A percentile compares a stretch with the other conserved stretches of the same genome.
Evolutionary conservation across 2,797 vertebrate genomes (phyloP).

Genomic region (Danionella dracula): DNA sequence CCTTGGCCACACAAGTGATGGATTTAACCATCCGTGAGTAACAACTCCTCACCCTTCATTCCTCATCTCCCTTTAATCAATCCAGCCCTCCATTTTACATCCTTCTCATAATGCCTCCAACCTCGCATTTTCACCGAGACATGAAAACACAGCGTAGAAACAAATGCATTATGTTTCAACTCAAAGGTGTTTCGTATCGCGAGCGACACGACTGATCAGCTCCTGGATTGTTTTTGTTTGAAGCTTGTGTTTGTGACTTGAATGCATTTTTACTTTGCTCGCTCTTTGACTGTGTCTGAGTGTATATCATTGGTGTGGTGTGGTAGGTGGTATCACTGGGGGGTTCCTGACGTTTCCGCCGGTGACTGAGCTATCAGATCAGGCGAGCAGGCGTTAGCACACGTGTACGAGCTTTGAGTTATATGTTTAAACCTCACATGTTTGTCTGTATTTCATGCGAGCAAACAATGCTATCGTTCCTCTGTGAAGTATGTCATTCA

Average conservation of each 20-base stretch:
- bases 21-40: constrained; percentile 99
- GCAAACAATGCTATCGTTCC: constrained; percentile 64
- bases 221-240: constrained; percentile 82
- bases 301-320: constrained; percentile 83
- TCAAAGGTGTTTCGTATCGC: constrained; percentile 67
- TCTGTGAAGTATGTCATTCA: constrained; percentile 65
- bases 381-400: constrained; percentile 61
- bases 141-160: constrained; percentile 5
- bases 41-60: constrained; percentile 76
- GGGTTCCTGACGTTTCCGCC: constrained; percentile 66
- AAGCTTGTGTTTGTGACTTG: constrained; percentile 94
- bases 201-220: constrained; percentile 76
- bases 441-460: constrained; percentile 64
- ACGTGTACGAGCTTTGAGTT: constrained; percentile 60
- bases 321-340: constrained; percentile 56
- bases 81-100: constrained; percentile 46
- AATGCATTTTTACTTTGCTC: constrained; percentile 99
- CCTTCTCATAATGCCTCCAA: constrained; percentile 36
- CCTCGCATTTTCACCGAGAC: constrained; percentile 7
- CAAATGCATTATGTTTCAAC: neutral
- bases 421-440: constrained; percentile 60
- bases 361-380: constrained; percentile 65
- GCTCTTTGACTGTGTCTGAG: constrained; percentile 92
- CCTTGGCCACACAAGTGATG: constrained; percentile 99
- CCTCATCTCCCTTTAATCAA: constrained; percentile 64